These are phyloP conservation scores for Trachemys scripta DNA, from an alignment of 2,113 vertebrate species.

Conservation along the genomic window DNA sequence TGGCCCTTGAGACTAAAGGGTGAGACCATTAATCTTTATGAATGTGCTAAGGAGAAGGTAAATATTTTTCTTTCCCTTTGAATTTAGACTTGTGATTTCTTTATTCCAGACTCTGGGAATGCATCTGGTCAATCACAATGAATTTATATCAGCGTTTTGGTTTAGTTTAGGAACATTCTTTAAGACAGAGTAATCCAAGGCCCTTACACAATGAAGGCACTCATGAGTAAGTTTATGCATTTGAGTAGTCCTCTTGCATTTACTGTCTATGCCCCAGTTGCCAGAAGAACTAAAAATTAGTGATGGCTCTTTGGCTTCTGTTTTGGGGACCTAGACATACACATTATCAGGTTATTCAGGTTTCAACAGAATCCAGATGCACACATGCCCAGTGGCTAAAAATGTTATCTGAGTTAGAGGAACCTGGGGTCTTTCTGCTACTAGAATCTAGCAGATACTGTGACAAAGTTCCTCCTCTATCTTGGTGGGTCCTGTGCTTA, in stretches of 20 bases:
- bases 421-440: constrained; percentile 27
- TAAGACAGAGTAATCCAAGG: neutral
- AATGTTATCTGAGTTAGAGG: neutral
- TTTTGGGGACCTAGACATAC: neutral
- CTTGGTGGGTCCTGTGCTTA: too few species aligned
- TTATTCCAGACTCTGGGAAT: neutral
- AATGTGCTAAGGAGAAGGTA: neutral
- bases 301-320: neutral
- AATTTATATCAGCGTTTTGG: neutral
- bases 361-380: neutral
- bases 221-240: neutral
- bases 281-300: neutral
- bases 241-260: neutral
- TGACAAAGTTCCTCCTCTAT: too few species aligned
- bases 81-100: neutral
- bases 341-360: neutral
- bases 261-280: neutral
- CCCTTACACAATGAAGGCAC: neutral
- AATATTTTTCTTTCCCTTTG: neutral
- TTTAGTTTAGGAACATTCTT: neutral
- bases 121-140: neutral
- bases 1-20: neutral
- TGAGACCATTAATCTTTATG: neutral
- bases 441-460: neutral
- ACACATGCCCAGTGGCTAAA: neutral